Evolutionary conservation across 2,113 vertebrate genomes (phyloP).

Genomic region (Ptilorrhoa leucosticta): DNA sequence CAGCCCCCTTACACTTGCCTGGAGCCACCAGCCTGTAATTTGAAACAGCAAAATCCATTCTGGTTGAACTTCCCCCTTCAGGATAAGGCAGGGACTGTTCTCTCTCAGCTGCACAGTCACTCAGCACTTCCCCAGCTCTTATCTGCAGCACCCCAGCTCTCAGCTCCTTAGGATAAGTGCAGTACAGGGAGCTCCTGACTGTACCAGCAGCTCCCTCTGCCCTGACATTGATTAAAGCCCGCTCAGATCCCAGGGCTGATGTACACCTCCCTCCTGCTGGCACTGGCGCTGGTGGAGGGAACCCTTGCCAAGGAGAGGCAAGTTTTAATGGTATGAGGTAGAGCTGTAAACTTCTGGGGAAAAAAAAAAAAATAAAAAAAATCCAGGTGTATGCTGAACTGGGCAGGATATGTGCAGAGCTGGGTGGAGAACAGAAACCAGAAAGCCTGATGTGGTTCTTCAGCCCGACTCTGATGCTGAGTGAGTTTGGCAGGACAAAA

Average conservation of each 20-base stretch:
- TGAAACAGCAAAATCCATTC: slow-evolving; percentile 39
- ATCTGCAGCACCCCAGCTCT: not conserved
- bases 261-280: not conserved
- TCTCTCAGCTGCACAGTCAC: slow-evolving; percentile 47
- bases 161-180: slow-evolving; percentile 7
- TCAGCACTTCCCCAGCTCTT: slow-evolving; percentile 18
- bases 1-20: not conserved
- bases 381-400: not conserved
- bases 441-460: not conserved
- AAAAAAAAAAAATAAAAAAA: not conserved
- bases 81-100: slow-evolving; percentile 52
- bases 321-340: not conserved
- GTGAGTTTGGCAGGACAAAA: not conserved
- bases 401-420: not conserved
- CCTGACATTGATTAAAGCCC: not conserved
- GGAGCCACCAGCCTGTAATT: slow-evolving; percentile 42
- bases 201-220: not conserved
- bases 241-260: not conserved
- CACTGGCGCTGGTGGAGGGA: not conserved
- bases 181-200: slow-evolving; percentile 7
- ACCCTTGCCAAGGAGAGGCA: not conserved
- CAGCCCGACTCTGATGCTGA: not conserved
- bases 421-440: not conserved
- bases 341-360: not conserved
- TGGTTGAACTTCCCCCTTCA: slow-evolving; percentile 41